Percentiles rank a stretch among this genome's conserved stretches.
These are phyloP conservation scores for Elysia crispata DNA, from an alignment of 2,888 invertebrate genomes.

Conservation along the genomic window DNA sequence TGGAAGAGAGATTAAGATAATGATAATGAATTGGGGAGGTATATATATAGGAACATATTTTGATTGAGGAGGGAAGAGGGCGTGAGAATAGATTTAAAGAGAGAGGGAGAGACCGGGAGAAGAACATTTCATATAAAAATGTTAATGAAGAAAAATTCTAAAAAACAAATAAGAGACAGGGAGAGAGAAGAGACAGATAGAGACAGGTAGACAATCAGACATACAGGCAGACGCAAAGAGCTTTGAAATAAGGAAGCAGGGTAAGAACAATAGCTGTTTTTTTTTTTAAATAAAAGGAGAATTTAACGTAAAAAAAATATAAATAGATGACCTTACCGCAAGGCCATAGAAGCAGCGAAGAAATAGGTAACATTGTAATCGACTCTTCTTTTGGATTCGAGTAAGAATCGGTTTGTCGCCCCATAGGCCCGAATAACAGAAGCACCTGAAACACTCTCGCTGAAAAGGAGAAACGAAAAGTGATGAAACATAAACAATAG, in stretches of 20 bases:
- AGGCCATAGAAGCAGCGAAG: constrained; percentile 68
- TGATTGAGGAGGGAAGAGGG: no score
- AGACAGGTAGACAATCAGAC: no score
- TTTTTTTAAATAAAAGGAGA: no score
- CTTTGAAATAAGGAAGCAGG: not conserved
- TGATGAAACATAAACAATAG: no score
- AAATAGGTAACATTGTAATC: constrained; percentile 83
- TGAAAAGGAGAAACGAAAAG: not conserved
- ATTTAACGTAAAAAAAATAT: not conserved
- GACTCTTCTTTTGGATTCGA: constrained; percentile 60
- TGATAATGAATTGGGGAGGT: no score
- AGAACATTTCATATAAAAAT: no score
- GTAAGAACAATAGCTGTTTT: not conserved
- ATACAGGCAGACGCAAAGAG: not conserved
- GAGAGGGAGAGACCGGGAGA: no score
- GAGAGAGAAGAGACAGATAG: not conserved
- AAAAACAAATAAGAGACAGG: no score
- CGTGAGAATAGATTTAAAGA: no score
- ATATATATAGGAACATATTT: no score
- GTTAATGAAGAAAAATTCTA: no score
- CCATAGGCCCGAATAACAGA: constrained; percentile 73
- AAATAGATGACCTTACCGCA: constrained; percentile 63
- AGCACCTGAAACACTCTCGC: constrained; percentile 79
- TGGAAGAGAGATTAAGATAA: no score
- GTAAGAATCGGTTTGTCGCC: constrained; percentile 51